These are phyloP conservation scores for Halocynthia roretzi DNA, from an alignment of 23 tunicate genomes.

Conservation along the genomic window DNA sequence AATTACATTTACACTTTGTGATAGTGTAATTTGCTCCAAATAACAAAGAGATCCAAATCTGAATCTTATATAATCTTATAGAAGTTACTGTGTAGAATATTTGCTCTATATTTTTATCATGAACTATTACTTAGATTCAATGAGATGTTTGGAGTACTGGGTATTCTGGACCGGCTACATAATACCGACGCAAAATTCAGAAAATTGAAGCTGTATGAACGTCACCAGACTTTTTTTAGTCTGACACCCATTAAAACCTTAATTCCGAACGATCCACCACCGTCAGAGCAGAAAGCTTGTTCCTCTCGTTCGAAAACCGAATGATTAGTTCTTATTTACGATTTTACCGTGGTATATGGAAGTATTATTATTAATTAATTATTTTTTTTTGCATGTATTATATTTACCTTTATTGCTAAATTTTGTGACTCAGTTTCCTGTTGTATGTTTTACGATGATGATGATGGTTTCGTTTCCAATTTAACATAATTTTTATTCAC, in stretches of 20 bases:
- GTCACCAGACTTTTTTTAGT: conserved; percentile 74
- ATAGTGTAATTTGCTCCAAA: neutral
- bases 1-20: too few relatives aligned
- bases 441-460: too few relatives aligned
- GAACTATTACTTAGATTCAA: conserved; percentile 40
- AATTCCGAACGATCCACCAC: conserved; percentile 31
- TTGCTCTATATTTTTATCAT: neutral
- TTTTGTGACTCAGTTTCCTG: too few relatives aligned
- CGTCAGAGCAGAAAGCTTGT: neutral
- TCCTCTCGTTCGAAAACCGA: too few relatives aligned
- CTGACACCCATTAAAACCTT: conserved; percentile 36
- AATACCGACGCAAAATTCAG: conserved; percentile 60
- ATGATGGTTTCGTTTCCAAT: too few relatives aligned
- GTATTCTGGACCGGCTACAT: conserved; percentile 71
- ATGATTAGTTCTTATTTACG: too few relatives aligned
- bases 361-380: too few relatives aligned
- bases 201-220: conserved; percentile 54
- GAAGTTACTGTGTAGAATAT: too few relatives aligned
- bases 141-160: conserved; percentile 78
- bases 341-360: too few relatives aligned
- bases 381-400: too few relatives aligned
- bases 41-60: neutral
- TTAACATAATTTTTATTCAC: too few relatives aligned
- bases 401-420: too few relatives aligned
- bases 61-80: neutral